phyloP scores from a whole-genome alignment of 2,797 vertebrate species.

The Phoxinus dragarum region DNA sequence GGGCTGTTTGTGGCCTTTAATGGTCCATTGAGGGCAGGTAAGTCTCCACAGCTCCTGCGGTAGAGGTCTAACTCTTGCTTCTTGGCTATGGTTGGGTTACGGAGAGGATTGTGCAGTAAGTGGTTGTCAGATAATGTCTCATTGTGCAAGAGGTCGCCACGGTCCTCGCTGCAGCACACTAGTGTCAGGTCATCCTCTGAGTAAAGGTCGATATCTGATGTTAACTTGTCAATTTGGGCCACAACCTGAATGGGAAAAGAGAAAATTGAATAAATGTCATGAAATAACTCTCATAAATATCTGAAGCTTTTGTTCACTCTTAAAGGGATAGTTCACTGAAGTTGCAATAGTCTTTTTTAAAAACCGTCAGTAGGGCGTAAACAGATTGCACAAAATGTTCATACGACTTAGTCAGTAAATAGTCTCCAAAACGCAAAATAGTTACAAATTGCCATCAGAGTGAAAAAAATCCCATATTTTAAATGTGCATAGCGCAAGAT shows the following conservation, averaged over 20 bases:
- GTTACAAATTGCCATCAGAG: no score
- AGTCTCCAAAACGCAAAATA: neutral
- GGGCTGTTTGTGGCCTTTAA: constrained; percentile 63
- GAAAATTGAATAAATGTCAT: neutral
- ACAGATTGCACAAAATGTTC: neutral
- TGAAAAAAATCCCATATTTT: neutral
- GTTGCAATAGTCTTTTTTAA: neutral
- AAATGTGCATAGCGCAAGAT: no score
- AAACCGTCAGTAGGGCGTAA: neutral
- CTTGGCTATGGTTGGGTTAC: constrained; percentile 16
- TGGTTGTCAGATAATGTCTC: constrained; percentile 80
- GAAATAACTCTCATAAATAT: neutral
- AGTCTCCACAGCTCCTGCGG: constrained; percentile 79
- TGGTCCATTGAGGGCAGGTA: constrained; percentile 79
- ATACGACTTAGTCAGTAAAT: neutral
- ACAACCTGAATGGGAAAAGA: constrained; percentile 76
- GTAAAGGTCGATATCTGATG: constrained; percentile 83
- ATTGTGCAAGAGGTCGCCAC: constrained; percentile 75
- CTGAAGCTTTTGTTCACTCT: neutral
- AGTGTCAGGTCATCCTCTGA: constrained; percentile 82
- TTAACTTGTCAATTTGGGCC: constrained; percentile 85
- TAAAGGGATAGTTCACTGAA: neutral
- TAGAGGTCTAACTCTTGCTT: constrained; percentile 63
- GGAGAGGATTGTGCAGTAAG: constrained; percentile 76
- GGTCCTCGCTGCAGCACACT: constrained; percentile 82